Evolutionary conservation across 2,888 invertebrate genomes (phyloP), one percentile per base, ranked within the genome.

Genomic region (Parnassius smintheus): DNA sequence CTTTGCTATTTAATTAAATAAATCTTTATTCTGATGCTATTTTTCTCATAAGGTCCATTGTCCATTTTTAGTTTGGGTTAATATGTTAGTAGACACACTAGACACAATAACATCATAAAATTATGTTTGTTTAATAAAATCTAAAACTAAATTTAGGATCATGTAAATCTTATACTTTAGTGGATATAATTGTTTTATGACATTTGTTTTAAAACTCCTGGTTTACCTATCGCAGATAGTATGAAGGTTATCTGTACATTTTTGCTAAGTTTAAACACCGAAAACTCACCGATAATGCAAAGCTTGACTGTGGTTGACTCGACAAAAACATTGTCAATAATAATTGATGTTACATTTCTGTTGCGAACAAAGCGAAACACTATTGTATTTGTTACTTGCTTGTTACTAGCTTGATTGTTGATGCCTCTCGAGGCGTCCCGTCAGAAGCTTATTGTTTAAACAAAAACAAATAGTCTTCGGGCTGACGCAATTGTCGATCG

Each of bases 401-500:
- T n/a, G 68, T 67, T 66, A 59, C 59, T 64, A 59, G 68, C 52
- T 65, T 64, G 72, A 70, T 64, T 62, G 68, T 71, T 68, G 62
- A 65, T 68, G 65, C 63, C 63, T 66, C 61, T 65, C 59, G 49
- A 62, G 35, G 50, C 67, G 72, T 68, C 66, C 67, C 64, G 64
- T 68, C 66, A 68, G 64, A 57, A 62, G 58, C 66, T 61, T 59
- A 66, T 64, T 67, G 62, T 67, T 70, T 66, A 56, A 57, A 69
- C 71, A 72, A 71, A 73, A 68, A 65, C 65, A 65, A 65, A 69
- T 59, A 66, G 68, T 68, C 66, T 67, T 59, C 41, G 64, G 56
- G 75, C 70, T 86, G 86, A 87, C 81, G 85, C 74, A 85, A 87
- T 77, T 78, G 73, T 75, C 80, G 80, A 75, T 75, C 77, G 78